A percentile compares a stretch with the other conserved stretches of the same genome.
Evolutionary conservation across 1,140 invertebrate genomes (phyloP).

Genomic region (Hirudo medicinalis): DNA sequence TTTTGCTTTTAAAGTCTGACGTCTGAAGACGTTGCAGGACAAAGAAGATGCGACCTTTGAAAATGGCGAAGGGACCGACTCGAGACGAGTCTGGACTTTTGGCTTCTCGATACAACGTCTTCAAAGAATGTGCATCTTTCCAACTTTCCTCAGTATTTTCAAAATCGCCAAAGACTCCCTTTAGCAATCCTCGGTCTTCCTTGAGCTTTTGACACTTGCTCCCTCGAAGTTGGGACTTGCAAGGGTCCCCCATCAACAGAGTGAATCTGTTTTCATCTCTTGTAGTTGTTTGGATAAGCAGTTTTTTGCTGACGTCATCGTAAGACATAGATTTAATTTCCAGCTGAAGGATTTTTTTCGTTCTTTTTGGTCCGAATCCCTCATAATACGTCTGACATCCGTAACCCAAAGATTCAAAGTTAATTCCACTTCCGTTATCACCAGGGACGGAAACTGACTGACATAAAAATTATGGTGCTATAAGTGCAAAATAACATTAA

Average conservation of each 20-base stretch:
- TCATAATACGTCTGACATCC: too few species aligned
- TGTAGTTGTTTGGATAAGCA: background rate
- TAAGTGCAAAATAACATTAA: too few species aligned
- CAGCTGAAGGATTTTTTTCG: background rate
- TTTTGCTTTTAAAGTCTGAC: background rate
- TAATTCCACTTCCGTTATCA: too few species aligned
- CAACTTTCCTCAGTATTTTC: background rate
- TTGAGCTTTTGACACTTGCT: too few species aligned
- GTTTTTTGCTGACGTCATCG: background rate
- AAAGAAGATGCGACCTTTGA: background rate
- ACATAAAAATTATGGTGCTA: too few species aligned
- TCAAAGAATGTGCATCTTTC: background rate
- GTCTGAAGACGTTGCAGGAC: background rate
- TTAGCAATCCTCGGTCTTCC: background rate
- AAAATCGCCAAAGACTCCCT: background rate
- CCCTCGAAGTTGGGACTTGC: background rate
- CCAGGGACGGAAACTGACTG: too few species aligned
- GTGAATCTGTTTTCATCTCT: conserved; percentile 5
- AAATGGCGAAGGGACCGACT: background rate
- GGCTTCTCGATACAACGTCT: background rate
- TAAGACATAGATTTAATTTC: background rate
- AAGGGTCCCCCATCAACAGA: background rate
- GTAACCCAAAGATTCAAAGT: too few species aligned
- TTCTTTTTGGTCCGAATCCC: background rate
- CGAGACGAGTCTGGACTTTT: background rate